Base-by-base conservation (phyloP, 1,140 invertebrate species). In the Brachionus manjavacas region DNA sequence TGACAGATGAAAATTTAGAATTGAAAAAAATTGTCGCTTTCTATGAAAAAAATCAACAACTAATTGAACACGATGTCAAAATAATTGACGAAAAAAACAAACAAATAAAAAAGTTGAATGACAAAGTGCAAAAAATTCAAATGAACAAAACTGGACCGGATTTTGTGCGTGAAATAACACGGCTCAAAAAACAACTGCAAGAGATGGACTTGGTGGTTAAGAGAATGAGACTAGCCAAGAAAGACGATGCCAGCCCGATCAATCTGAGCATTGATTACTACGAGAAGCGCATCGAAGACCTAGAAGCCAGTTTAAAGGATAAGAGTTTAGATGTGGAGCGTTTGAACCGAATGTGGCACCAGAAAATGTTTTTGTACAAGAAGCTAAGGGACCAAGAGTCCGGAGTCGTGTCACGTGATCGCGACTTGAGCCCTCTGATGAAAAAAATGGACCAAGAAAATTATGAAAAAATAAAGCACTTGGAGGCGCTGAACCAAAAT, bases 261-360 rank as follows among this genome's bases (percentile, higher is more conserved):
- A 76, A 76, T 76, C 28, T 76, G 49, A 76, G 72, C 72, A 25
- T 76, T 14, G 72, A 76, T 35, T 76, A 76, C 41, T 76, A 76
- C 20, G 72, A 76, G 20, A 25, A 76, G 25, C 41, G 72, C 25
- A 76, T 76, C 20, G 20, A 76, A 76, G 41, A 76, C 12, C n/a
- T 76, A 2, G 72, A 76, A n/a, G 12, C 1, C 1, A 76, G 52
- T 12, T 14, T 76, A 49, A 76, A 76, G 8, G 72, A 76, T 2
- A 76, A 76, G 28, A 49, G 41, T 49, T 14, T 76, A 4, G 72
- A 76, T 8, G 9, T 76, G 25, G 72, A 76, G 25, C 72, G 72
- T 31, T 14, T 49, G 11, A 76, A 23, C 23, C 72, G 72, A 16
- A 76, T 76, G 72, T 76, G 68, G 68, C 39, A 72, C 31, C 68